Evolutionary conservation across 2,113 vertebrate genomes (phyloP), one percentile per base, ranked within the genome.

Genomic region (Chamaetylas fuelleborni): DNA sequence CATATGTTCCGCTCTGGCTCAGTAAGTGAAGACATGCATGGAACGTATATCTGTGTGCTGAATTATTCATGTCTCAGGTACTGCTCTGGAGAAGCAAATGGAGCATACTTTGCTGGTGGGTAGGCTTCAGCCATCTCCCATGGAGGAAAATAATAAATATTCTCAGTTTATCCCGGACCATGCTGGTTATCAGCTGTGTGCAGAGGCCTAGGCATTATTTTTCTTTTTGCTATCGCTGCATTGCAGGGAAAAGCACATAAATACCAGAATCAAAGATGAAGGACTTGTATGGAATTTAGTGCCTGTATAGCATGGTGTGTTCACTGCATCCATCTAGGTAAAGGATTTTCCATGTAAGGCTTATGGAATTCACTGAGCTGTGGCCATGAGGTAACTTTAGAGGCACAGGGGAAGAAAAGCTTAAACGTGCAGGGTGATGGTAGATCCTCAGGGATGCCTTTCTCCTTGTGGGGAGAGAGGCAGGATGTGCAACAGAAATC

Each of bases 1-100:
- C 96, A 92, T 81, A 58, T 88, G 90, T 94, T 95, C 80, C 1
- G 6, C 92, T 94, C 24, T 71, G 90, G 92, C 89, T 96, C 80
- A 74, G 26, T 95, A 96, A 96, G 85, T 88, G 85, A 93, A 87
- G 90, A 87, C 3, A 62, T 93, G 69, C 22, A 7, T 38, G 60
- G 83, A 94, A 54, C 34, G 4, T 95, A 19, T 85, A 70, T 73
- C 26, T 1, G 3, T 50, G 47, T 80, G 78, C 53, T 96, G 94
- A 94, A 93, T 95, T 94, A 93, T 91, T 95, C 93, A 91, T 88
- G 17, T 47, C 31, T 54, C 40, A 84, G 78, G 47, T 88, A 17
- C 58, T 54, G 86, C 57, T 88, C 56, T 33, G 66, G 47, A 62
- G 60, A 60, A 66, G 67, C 40, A 81, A 86, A 80, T 45, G 65